These are phyloP conservation scores for Caenorhabditis inopinata DNA, from an alignment of 1,140 invertebrate species.

Conservation along the genomic window DNA sequence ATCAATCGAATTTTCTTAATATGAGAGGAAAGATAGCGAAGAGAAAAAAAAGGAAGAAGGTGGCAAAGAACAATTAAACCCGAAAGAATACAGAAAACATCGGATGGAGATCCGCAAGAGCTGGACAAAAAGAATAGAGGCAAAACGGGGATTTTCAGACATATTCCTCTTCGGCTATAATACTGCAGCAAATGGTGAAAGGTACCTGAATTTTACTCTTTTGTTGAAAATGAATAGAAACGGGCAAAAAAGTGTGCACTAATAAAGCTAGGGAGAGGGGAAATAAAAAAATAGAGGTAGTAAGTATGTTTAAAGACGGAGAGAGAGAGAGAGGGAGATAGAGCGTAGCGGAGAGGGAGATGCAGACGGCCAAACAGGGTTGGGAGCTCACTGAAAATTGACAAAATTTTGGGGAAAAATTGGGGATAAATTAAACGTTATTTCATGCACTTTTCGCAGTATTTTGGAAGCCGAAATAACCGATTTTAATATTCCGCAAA, in stretches of 20 bases:
- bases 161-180: constrained; percentile 31
- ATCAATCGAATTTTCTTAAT: too few relatives aligned
- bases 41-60: neutral
- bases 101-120: constrained; percentile 3
- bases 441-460: too few relatives aligned
- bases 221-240: neutral
- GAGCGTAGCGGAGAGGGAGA: neutral
- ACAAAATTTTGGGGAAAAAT: too few relatives aligned
- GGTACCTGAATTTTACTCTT: constrained; percentile 4
- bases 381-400: too few relatives aligned
- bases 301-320: neutral
- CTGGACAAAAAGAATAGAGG: neutral
- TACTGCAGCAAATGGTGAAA: constrained; percentile 33
- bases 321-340: neutral
- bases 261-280: neutral
- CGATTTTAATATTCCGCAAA: too few relatives aligned
- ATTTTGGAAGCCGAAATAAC: too few relatives aligned
- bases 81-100: neutral
- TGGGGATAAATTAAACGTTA: too few relatives aligned
- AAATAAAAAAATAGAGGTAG: neutral
- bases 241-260: neutral
- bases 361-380: neutral
- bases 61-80: neutral
- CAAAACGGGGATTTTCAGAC: neutral
- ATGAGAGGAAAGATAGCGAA: neutral